A percentile compares a stretch with the other conserved stretches of the same genome.
Evolutionary conservation across 2,888 invertebrate genomes (phyloP).

Genomic region (Operophtera brumata): DNA sequence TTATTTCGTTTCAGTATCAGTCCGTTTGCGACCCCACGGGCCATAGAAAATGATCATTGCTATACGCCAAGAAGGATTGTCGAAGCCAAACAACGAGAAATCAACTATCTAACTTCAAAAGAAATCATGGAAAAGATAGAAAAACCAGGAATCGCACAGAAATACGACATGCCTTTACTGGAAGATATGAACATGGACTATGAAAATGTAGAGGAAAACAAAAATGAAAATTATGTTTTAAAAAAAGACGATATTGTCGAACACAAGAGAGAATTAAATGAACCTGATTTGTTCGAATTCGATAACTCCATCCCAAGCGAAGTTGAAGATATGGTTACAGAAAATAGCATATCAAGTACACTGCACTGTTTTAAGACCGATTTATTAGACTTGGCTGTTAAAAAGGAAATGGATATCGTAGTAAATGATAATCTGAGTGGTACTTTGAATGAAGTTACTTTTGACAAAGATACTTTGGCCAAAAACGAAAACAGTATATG

Average conservation of each 20-base stretch:
- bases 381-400: constrained; percentile 3
- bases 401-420: constrained; percentile 7
- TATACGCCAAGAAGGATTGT: constrained; percentile 47
- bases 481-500: constrained; percentile 3
- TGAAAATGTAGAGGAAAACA: background rate
- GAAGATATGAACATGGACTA: constrained; percentile 10
- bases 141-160: background rate
- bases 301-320: constrained; percentile 21
- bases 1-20: constrained; percentile 46
- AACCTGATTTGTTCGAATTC: background rate
- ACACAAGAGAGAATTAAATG: background rate
- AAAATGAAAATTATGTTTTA: background rate
- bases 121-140: constrained; percentile 10
- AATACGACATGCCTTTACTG: constrained; percentile 27
- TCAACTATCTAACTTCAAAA: constrained; percentile 19
- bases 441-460: background rate
- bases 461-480: background rate
- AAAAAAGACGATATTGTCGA: background rate
- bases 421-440: constrained; percentile 3
- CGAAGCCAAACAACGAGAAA: constrained; percentile 30
- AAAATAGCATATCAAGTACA: constrained; percentile 18
- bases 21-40: constrained; percentile 58
- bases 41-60: constrained; percentile 47
- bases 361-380: constrained; percentile 12
- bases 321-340: constrained; percentile 20